These are phyloP conservation scores for Neoscelio sp. DNA, from an alignment of 2,888 invertebrate genomes.

Conservation along the genomic window DNA sequence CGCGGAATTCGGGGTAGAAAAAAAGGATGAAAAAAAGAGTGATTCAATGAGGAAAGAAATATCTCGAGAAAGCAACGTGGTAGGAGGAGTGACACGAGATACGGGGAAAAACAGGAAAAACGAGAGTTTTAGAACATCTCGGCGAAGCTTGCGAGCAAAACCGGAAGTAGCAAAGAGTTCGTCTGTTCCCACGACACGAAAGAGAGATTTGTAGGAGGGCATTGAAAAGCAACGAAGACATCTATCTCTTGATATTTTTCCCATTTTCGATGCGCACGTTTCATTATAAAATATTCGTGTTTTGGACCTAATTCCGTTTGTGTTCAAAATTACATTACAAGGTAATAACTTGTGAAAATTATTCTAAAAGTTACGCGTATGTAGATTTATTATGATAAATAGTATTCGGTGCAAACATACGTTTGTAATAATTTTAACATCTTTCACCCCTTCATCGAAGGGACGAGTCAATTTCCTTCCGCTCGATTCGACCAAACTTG, in stretches of 20 bases:
- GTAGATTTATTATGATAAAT: too few relatives aligned
- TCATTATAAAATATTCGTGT: constrained; percentile 34
- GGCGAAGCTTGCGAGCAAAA: constrained; percentile 48
- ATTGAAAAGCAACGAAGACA: constrained; percentile 56
- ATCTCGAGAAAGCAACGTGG: constrained; percentile 50
- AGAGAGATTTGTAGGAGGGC: constrained; percentile 61
- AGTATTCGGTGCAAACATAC: too few relatives aligned
- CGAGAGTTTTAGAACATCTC: constrained; percentile 58
- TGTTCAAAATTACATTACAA: too few relatives aligned
- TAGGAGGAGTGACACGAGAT: constrained; percentile 56
- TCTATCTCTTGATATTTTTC: constrained; percentile 47
- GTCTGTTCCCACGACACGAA: constrained; percentile 63
- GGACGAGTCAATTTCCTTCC: too few relatives aligned
- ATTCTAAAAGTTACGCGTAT: too few relatives aligned
- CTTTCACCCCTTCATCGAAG: too few relatives aligned
- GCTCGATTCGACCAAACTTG: too few relatives aligned
- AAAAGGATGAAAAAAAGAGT: constrained; percentile 30
- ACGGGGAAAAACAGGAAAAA: constrained; percentile 52
- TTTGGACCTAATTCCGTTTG: neutral
- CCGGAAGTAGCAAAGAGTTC: constrained; percentile 63
- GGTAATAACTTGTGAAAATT: too few relatives aligned
- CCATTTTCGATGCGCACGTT: constrained; percentile 8
- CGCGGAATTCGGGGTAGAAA: constrained; percentile 28
- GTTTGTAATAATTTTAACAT: too few relatives aligned
- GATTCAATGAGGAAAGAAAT: constrained; percentile 62